phyloP scores from a whole-genome alignment of 2,113 vertebrate genomes.

The Aegithalos caudatus region DNA sequence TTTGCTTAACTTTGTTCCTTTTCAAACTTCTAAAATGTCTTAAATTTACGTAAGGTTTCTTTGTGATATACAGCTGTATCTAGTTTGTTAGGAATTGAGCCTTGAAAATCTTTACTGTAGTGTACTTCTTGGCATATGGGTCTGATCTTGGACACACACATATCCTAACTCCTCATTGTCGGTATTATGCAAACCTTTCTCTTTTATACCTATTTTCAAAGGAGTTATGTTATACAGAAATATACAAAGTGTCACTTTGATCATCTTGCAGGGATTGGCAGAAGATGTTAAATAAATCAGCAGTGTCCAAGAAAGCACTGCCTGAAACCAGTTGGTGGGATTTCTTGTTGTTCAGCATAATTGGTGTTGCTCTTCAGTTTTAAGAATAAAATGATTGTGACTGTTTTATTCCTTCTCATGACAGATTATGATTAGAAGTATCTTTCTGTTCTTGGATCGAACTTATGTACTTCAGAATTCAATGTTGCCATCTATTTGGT shows the following conservation, averaged over 20 bases:
- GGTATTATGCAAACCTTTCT: not conserved
- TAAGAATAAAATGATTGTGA: not conserved
- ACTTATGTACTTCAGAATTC: slow-evolving; percentile 99
- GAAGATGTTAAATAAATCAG: not conserved
- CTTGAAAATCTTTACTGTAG: not conserved
- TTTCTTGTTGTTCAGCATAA: not conserved
- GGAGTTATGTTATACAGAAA: not conserved
- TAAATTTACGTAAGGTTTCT: not conserved
- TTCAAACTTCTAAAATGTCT: not conserved
- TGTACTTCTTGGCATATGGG: not conserved
- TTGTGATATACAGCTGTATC: not conserved
- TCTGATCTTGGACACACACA: not conserved
- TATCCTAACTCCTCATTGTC: not conserved
- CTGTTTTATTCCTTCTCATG: slow-evolving; percentile 27
- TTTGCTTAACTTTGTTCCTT: not conserved
- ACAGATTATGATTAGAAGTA: slow-evolving; percentile 99
- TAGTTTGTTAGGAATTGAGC: not conserved
- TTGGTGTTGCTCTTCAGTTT: not conserved
- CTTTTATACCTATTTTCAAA: not conserved
- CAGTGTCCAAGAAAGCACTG: not conserved
- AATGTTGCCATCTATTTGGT: slow-evolving; percentile 99
- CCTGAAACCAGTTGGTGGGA: not conserved
- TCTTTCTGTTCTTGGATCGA: slow-evolving; percentile 99
- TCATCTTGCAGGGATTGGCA: not conserved
- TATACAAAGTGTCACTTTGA: not conserved